Percentiles rank a stretch among this genome's conserved stretches.
phyloP scores from a whole-genome alignment of 2,888 invertebrate species.

The Coecobrya sp. region DNA sequence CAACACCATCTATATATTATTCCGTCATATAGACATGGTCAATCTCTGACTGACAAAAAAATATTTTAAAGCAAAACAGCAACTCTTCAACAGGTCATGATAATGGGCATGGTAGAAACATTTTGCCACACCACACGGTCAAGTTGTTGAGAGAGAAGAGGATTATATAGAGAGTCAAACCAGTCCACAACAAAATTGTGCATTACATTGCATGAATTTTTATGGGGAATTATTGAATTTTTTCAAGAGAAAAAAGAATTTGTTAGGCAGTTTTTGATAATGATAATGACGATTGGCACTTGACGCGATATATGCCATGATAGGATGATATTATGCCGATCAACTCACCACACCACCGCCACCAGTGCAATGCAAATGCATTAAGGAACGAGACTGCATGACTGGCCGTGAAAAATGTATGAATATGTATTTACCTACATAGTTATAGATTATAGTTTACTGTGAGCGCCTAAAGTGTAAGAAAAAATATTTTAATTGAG shows the following conservation, averaged over 20 bases:
- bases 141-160: not conserved
- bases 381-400: slow-evolving; percentile 66
- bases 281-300: slow-evolving; percentile 53
- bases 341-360: not conserved
- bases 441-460: not conserved
- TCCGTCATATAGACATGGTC: not conserved
- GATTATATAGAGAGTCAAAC: slow-evolving; percentile 43
- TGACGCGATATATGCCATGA: not conserved
- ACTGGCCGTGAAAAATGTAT: slow-evolving; percentile 47
- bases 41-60: not conserved
- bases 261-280: slow-evolving; percentile 21
- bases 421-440: not conserved
- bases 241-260: slow-evolving; percentile 38
- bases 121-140: slow-evolving; percentile 34
- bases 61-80: slow-evolving; percentile 6
- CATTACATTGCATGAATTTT: slow-evolving; percentile 66
- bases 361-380: too few relatives aligned
- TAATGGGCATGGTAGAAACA: slow-evolving; percentile 62
- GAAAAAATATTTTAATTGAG: slow-evolving; percentile 67
- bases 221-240: slow-evolving; percentile 75
- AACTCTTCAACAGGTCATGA: slow-evolving; percentile 64
- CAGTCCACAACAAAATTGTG: slow-evolving; percentile 54
- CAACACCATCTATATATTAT: not conserved
- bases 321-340: slow-evolving; percentile 30
- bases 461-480: not conserved